phyloP scores from a whole-genome alignment of 1,140 invertebrate species.

The Macrotrachela quadricornifera region DNA sequence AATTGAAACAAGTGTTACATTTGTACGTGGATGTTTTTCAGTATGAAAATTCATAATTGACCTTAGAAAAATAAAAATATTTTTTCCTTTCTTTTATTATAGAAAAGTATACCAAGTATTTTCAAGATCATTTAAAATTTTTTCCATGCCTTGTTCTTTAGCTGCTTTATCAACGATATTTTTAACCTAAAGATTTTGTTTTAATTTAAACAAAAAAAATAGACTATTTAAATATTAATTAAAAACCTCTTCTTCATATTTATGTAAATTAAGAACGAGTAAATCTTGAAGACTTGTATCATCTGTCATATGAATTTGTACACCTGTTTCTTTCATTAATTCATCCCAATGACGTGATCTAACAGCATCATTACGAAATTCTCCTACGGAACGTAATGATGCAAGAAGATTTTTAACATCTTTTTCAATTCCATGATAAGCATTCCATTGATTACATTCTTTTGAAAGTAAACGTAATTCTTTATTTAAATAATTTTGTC shows the following conservation, averaged over 20 bases:
- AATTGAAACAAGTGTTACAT: not conserved
- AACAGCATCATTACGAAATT: not conserved
- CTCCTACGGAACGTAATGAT: conserved; percentile 38
- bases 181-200: not conserved
- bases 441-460: conserved; percentile 64
- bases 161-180: not conserved
- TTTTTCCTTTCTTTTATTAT: too few relatives aligned
- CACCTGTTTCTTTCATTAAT: not conserved
- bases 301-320: not conserved
- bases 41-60: too few relatives aligned
- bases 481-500: conserved; percentile 11
- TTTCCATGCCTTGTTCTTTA: not conserved
- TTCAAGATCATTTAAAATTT: not conserved
- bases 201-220: too few relatives aligned
- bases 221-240: too few relatives aligned
- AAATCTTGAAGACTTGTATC: not conserved
- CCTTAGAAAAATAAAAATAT: too few relatives aligned
- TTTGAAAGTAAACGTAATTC: conserved; percentile 45
- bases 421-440: conserved; percentile 55
- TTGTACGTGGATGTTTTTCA: not conserved
- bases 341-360: not conserved
- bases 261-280: not conserved
- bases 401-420: conserved; percentile 76
- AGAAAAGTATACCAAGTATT: too few relatives aligned
- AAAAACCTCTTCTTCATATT: not conserved